Percentiles rank a stretch among this genome's conserved stretches.
Conservation (phyloP, 37 sponge, comb jelly and placozoan species). For the Aphrocallistes beatrix region DNA sequence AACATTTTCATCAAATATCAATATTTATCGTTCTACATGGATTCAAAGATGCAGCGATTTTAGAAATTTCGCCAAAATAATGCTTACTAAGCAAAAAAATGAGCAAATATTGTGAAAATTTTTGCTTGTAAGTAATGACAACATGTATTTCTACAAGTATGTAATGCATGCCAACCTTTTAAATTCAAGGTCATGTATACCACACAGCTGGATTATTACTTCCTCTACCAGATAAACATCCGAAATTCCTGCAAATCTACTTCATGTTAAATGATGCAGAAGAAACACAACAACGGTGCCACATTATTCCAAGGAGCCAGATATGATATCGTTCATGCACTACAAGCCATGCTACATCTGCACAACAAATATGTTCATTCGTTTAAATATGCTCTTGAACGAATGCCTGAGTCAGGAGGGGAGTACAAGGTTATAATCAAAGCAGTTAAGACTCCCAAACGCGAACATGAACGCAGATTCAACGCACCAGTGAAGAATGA, state of each 20-base stretch:
- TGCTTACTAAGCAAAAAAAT: too few species aligned
- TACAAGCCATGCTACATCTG: constrained; percentile 13
- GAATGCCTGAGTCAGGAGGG: neutral
- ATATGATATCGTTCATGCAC: neutral
- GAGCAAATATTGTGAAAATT: too few species aligned
- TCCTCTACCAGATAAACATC: constrained; percentile 26
- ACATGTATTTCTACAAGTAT: too few species aligned
- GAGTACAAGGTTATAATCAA: constrained; percentile 23
- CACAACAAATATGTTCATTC: constrained; percentile 3
- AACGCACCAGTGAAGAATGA: constrained; percentile 28
- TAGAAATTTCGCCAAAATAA: too few species aligned
- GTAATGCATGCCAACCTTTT: constrained; percentile 31
- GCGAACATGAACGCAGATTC: constrained; percentile 27
- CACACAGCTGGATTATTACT: constrained; percentile 26
- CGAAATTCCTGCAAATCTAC: constrained; percentile 29
- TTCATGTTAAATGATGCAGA: constrained; percentile 16
- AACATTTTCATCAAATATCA: too few species aligned
- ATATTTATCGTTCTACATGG: too few species aligned
- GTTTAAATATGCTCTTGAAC: constrained; percentile 14
- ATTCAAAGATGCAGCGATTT: too few species aligned
- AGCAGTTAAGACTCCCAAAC: constrained; percentile 21
- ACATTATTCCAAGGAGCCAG: neutral
- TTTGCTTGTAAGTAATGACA: too few species aligned
- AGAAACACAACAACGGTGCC: neutral
- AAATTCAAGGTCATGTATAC: constrained; percentile 35